Percentiles rank a stretch among this genome's conserved stretches.
Conservation (phyloP, 2,797 vertebrate species). For the Rhabdomys pumilio region DNA sequence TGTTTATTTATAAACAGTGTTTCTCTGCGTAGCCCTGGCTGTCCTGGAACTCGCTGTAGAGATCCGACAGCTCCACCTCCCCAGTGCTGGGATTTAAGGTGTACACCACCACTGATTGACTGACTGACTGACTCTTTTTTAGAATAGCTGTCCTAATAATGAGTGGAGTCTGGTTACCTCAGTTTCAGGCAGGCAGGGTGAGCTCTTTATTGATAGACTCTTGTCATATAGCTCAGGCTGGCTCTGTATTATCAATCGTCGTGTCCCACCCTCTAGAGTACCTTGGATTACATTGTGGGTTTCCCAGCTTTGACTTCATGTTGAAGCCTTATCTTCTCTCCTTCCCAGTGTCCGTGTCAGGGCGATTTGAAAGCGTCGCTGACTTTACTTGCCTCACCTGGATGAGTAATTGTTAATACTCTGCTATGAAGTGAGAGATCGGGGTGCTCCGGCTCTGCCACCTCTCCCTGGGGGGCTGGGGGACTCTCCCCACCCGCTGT, state of each 20-base stretch:
- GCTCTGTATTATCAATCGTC: not conserved
- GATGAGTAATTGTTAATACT: not conserved
- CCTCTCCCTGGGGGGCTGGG: not conserved
- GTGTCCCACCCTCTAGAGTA: not conserved
- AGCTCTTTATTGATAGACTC: not conserved
- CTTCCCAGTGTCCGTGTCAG: not conserved
- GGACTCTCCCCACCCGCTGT: not conserved
- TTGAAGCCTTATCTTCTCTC: not conserved
- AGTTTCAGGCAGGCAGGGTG: too few species aligned
- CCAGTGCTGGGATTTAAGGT: not conserved
- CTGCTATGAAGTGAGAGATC: fast-evolving
- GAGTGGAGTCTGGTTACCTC: not conserved
- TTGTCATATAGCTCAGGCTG: not conserved
- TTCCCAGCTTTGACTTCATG: too few species aligned
- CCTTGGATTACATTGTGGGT: not conserved
- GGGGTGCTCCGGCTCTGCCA: fast-evolving
- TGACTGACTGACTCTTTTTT: not conserved
- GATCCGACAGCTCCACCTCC: not conserved
- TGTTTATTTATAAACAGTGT: not conserved
- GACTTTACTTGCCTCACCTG: not conserved
- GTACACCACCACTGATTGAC: not conserved
- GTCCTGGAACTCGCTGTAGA: not conserved
- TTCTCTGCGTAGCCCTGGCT: not conserved
- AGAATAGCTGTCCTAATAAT: not conserved
- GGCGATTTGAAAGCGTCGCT: not conserved